These are phyloP conservation scores for Tromatobia lineatoria DNA, from an alignment of 2,888 invertebrate genomes.

Conservation along the genomic window DNA sequence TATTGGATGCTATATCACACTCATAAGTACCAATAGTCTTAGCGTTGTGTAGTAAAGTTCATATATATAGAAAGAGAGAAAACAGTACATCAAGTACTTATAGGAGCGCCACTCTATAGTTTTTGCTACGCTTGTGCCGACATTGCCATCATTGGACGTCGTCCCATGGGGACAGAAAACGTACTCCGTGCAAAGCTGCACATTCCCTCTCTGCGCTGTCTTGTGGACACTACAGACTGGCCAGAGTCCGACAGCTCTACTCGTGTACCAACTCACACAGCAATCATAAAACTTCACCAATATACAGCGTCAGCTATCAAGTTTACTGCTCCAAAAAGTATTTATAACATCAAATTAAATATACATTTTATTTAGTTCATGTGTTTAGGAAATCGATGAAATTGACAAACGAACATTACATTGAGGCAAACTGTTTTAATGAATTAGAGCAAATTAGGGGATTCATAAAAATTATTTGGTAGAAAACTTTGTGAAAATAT, in stretches of 20 bases:
- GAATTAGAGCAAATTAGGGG: background rate
- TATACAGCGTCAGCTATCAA: background rate
- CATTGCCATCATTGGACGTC: conserved; percentile 17
- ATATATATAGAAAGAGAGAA: background rate
- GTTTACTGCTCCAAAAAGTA: background rate
- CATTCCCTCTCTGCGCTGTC: background rate
- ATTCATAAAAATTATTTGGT: background rate
- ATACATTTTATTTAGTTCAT: background rate
- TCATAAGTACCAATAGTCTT: conserved; percentile 13
- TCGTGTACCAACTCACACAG: background rate
- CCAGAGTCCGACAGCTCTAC: background rate
- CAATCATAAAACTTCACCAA: background rate
- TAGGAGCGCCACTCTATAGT: conserved; percentile 50
- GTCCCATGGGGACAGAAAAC: conserved; percentile 27
- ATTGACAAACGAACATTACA: background rate
- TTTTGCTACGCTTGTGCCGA: conserved; percentile 20
- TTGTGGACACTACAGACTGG: background rate
- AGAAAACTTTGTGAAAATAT: background rate
- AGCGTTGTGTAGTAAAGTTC: background rate
- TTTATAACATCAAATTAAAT: no score
- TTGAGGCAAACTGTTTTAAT: background rate
- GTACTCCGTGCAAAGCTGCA: conserved; percentile 2
- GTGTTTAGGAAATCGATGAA: background rate
- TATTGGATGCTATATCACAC: conserved; percentile 4
- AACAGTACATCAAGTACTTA: conserved; percentile 17